phyloP scores from a whole-genome alignment of 2,797 vertebrate species.

The Leucoraja ocellata region DNA sequence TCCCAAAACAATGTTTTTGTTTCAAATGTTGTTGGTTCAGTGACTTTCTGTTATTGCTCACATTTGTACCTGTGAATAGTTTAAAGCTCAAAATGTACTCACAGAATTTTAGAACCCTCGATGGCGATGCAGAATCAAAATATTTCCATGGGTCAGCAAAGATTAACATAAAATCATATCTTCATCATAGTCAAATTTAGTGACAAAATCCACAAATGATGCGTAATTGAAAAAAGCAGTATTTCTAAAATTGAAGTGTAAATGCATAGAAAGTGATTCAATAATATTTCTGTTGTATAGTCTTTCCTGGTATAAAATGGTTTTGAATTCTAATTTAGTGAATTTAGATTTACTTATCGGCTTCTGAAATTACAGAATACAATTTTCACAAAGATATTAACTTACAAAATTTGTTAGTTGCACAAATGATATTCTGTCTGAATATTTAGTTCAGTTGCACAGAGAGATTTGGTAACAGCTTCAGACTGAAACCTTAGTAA shows the following conservation, averaged over 20 bases:
- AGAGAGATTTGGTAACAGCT: constrained; percentile 3
- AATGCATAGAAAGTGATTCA: not conserved
- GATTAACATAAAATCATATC: not conserved
- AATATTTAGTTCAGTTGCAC: not conserved
- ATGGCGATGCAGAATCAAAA: not conserved
- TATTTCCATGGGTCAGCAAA: not conserved
- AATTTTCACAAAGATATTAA: not conserved
- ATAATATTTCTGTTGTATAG: not conserved
- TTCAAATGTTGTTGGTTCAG: not conserved
- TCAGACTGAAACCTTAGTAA: constrained; percentile 11
- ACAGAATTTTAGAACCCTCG: not conserved
- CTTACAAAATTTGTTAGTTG: not conserved
- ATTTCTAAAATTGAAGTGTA: not conserved
- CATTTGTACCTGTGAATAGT: not conserved
- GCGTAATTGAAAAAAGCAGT: not conserved
- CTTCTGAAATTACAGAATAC: constrained; percentile 33
- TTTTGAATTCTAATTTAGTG: constrained; percentile 1
- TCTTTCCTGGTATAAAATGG: not conserved
- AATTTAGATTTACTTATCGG: not conserved
- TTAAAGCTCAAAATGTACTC: not conserved
- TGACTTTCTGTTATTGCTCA: not conserved
- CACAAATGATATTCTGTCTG: constrained; percentile 14
- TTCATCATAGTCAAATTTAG: not conserved
- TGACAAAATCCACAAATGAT: not conserved
- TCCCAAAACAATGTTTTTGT: not conserved